Conservation (phyloP, 2,113 vertebrate species). For the Morone saxatilis region DNA sequence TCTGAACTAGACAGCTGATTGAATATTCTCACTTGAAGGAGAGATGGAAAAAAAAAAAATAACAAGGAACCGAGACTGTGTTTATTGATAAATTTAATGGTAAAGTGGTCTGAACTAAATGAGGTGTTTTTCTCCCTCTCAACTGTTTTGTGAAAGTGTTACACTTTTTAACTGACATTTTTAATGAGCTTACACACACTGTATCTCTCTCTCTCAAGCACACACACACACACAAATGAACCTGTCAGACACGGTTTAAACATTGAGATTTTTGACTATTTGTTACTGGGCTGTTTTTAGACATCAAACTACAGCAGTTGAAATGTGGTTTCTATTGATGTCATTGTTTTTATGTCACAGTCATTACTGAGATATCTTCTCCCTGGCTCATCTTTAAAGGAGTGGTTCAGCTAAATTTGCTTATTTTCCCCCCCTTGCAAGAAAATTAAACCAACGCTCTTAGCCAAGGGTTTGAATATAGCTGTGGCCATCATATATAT, state of each 20-base stretch:
- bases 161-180: slow-evolving; percentile 70
- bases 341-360: slow-evolving; percentile 73
- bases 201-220: not conserved
- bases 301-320: slow-evolving; percentile 77
- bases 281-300: slow-evolving; percentile 78
- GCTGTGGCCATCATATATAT: not conserved
- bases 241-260: slow-evolving; percentile 75
- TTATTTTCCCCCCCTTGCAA: slow-evolving; percentile 29
- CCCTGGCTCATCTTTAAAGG: slow-evolving; percentile 65
- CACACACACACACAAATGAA: slow-evolving; percentile 50
- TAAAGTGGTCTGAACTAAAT: slow-evolving; percentile 59
- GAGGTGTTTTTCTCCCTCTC: slow-evolving; percentile 57
- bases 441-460: slow-evolving; percentile 34
- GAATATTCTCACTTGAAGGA: slow-evolving; percentile 51
- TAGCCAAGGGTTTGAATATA: slow-evolving; percentile 6
- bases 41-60: slow-evolving; percentile 37
- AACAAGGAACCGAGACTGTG: slow-evolving; percentile 36
- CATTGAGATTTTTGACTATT: slow-evolving; percentile 74
- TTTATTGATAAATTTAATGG: slow-evolving; percentile 69
- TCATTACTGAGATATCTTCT: slow-evolving; percentile 70
- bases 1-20: slow-evolving; percentile 64
- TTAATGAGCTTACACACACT: slow-evolving; percentile 64
- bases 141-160: slow-evolving; percentile 60
- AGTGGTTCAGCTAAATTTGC: slow-evolving; percentile 58
- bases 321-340: slow-evolving; percentile 76